Evolutionary conservation across 2,888 invertebrate genomes (phyloP).

Genomic region (Lydus trimaculatus): DNA sequence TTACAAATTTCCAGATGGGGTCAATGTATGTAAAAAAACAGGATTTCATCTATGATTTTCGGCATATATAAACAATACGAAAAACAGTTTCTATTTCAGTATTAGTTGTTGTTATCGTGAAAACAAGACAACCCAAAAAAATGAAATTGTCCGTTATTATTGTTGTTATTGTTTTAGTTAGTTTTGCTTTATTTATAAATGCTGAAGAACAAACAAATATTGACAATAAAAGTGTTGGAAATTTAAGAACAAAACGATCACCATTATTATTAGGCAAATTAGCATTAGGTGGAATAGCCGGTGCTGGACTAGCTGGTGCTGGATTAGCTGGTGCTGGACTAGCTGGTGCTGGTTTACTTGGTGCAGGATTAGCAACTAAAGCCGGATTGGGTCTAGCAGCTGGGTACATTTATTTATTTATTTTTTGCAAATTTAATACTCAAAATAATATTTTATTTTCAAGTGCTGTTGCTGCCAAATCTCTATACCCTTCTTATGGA

Average conservation of each 20-base stretch:
- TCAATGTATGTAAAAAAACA: conserved; percentile 2
- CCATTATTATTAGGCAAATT: conserved; percentile 20
- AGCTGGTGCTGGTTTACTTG: conserved; percentile 23
- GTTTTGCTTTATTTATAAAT: conserved; percentile 19
- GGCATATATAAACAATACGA: conserved; percentile 2
- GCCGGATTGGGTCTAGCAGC: conserved; percentile 21
- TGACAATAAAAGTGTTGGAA: conserved; percentile 7
- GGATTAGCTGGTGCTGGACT: conserved; percentile 24
- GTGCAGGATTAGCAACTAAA: conserved; percentile 22
- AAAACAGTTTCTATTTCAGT: background rate
- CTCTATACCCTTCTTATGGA: conserved; percentile 5
- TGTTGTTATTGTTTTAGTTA: conserved; percentile 17
- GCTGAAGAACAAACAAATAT: conserved; percentile 8
- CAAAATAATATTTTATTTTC: background rate
- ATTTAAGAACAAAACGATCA: conserved; percentile 18
- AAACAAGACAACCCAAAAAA: conserved; percentile 14
- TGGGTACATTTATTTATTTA: conserved; percentile 16
- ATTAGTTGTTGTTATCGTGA: conserved; percentile 8
- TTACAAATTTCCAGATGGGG: background rate
- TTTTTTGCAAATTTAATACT: background rate
- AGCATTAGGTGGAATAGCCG: conserved; percentile 19
- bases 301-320: conserved; percentile 24
- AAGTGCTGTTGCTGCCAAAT: conserved; percentile 3
- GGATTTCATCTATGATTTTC: background rate
- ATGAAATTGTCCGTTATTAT: conserved; percentile 21